Evolutionary conservation across 2,797 vertebrate genomes (phyloP), one percentile per base, ranked within the genome.

Genomic region (Micropoecilia bifurca): DNA sequence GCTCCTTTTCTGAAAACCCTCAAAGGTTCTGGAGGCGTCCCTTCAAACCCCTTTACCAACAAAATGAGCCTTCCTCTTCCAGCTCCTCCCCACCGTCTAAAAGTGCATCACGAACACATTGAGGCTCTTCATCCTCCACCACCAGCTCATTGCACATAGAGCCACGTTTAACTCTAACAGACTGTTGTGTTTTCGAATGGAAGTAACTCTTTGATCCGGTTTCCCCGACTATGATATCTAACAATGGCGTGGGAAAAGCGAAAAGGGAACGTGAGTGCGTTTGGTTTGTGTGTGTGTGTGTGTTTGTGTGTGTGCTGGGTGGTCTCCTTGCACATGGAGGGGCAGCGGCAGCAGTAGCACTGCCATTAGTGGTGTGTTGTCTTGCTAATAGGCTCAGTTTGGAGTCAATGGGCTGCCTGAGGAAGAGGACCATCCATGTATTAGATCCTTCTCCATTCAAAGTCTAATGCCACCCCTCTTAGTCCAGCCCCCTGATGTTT

Each of bases 311-410:
- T 90, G 83, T 87, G 86, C 86, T 93, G 92, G 89, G 93, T 92
- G 93, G 91, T 93, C 91, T 86, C 86, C 91, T 91, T 89, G 84
- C 91, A 93, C 90, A 95, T 83, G 87, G 68, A 92, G 91, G 91
- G 85, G 80, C 83, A 86, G 89, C 80, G 69, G 90, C 77, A 81
- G 90, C 87, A 83, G 83, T 75, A 87, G 92, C 89, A 82, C 82
- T 89, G 92, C 94, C 94, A 95, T 96, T 96, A 96, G 93, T 90
- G 92, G 75, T 94, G 92, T 93, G 93, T 96, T 96, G 95, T 96
- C 89, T 96, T 96, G 95, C 93, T 96, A 96, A 96, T 96, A 94
- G 92, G 91, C 94, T 95, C 93, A 90, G 95, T 95, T 94, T 95
- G 94, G 89, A 95, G 94, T 94, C 92, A 95, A 94, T 94, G 92